Base-by-base conservation (phyloP, 2,113 vertebrate species). In the Catharus bicknelli region DNA sequence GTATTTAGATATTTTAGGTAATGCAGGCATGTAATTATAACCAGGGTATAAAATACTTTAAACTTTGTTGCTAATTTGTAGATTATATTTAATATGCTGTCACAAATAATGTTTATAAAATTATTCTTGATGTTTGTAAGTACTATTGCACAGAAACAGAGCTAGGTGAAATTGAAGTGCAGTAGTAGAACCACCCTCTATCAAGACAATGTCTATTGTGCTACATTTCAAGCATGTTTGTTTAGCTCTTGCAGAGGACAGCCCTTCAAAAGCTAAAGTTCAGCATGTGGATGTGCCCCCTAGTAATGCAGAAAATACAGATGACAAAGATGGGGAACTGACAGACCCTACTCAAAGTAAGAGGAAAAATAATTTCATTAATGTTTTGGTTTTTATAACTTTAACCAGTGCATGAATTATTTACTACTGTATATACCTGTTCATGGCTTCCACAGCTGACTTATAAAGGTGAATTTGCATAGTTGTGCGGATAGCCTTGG, bases 241-340 rank as follows among this genome's bases (percentile, higher is more conserved):
- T 92, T 83, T 92, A 92, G 86, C 42, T 94, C 30, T 20, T 81
- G 64, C 55, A 78, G 86, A 86, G 61, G 89, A 77, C 59, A 88
- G 34, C 43, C 51, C 80, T 70, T 86, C 76, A 47, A 92, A 88
- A 81, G 76, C 86, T 66, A 92, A 95, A 88, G 40, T 92, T 92
- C 94, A 93, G 64, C 80, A 86, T 30, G 20, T 94, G 59, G 86
- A 88, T 70, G 17, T 0, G 0, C 40, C 47, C 7, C 40, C 70
- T 59, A 63, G 23, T 58, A 81, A 66, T 22, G 54, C 81, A n/a
- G 68, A 54, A 50, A 58, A 80, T 43, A 5, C 53, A 63, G 68
- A 58, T 14, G 50, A 47, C 54, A 23, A 58, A 21, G 85, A 83
- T 50, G 90, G 5, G 69, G 48, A 69, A 77, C 45, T 55, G 43